Evolutionary conservation across 2,888 invertebrate species (phyloP).

Genomic region (Tillus elongatus): DNA sequence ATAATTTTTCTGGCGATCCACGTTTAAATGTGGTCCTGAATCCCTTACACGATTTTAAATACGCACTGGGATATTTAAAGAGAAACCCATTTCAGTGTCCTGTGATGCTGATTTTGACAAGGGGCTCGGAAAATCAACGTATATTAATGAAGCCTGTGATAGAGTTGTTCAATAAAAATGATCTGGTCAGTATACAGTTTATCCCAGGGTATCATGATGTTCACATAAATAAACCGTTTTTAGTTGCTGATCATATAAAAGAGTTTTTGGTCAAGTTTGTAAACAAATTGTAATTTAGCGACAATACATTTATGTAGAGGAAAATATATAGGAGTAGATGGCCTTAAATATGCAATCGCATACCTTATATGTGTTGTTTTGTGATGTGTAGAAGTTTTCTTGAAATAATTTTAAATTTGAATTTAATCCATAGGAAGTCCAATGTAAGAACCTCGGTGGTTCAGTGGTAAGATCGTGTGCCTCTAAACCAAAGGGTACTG

Average conservation of each 20-base stretch:
- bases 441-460: no score
- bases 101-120: conserved; percentile 33
- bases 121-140: conserved; percentile 21
- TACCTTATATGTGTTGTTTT: no score
- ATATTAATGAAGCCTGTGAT: conserved; percentile 22
- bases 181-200: conserved; percentile 28
- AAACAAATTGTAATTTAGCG: conserved; percentile 30
- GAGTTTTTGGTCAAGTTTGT: conserved; percentile 28
- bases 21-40: conserved; percentile 40
- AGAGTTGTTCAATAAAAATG: conserved; percentile 25
- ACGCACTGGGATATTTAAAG: conserved; percentile 33
- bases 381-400: no score
- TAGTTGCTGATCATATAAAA: conserved; percentile 36
- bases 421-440: no score
- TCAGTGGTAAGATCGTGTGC: no score
- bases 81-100: conserved; percentile 34
- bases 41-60: conserved; percentile 33
- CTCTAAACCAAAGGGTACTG: no score
- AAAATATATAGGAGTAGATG: no score
- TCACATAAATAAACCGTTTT: conserved; percentile 50
- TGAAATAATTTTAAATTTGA: no score
- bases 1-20: conserved; percentile 49
- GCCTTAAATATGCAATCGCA: no score
- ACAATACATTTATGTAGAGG: no score
- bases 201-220: conserved; percentile 54